Conservation (phyloP, 2,888 invertebrate species). For the Agriopis leucophaearia region DNA sequence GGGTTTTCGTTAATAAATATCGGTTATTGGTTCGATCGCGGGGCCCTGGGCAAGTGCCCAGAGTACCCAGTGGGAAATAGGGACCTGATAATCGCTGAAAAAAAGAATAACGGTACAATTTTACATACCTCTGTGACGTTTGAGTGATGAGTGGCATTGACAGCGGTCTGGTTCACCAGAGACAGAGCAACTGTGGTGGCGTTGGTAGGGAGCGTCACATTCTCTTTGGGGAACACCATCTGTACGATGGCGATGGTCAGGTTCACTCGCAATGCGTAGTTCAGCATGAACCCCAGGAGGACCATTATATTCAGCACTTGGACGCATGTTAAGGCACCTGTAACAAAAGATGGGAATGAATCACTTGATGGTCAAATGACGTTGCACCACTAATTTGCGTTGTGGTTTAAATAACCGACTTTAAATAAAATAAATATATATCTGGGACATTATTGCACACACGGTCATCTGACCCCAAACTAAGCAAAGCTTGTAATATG, state of each 20-base stretch:
- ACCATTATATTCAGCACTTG: constrained; percentile 94
- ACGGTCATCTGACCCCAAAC: too few relatives aligned
- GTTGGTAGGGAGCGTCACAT: constrained; percentile 42
- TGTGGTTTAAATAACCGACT: too few relatives aligned
- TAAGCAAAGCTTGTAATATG: too few relatives aligned
- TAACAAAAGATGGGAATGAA: constrained; percentile 43
- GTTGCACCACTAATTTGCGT: too few relatives aligned
- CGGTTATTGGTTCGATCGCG: too few relatives aligned
- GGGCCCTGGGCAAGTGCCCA: too few relatives aligned
- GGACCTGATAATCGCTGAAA: too few relatives aligned
- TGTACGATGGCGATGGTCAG: constrained; percentile 95
- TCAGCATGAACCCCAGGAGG: constrained; percentile 95
- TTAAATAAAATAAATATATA: too few relatives aligned
- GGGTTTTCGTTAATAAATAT: too few relatives aligned
- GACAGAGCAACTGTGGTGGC: not conserved
- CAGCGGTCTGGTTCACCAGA: constrained; percentile 56
- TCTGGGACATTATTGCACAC: too few relatives aligned
- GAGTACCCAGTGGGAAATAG: too few relatives aligned
- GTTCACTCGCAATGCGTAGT: constrained; percentile 95
- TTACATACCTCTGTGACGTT: constrained; percentile 75
- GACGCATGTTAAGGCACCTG: constrained; percentile 92
- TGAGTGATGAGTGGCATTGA: constrained; percentile 60
- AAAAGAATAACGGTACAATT: too few relatives aligned
- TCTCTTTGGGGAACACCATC: constrained; percentile 86
- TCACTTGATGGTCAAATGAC: not conserved